These are phyloP conservation scores for Gambusia holbrooki DNA, from an alignment of 2,113 vertebrate species.

Conservation along the genomic window DNA sequence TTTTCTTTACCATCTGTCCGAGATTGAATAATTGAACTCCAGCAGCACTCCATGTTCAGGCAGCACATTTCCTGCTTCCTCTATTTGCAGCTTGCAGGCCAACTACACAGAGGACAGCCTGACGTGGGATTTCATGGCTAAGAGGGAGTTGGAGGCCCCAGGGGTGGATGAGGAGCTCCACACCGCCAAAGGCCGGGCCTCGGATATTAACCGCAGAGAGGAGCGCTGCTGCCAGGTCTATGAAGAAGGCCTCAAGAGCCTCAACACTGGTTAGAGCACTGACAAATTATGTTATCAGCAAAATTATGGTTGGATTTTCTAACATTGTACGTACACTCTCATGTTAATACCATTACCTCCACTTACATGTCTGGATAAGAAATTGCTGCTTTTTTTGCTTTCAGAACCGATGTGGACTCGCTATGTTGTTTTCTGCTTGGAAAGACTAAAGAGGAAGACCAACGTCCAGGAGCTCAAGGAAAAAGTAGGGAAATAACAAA, in stretches of 20 bases:
- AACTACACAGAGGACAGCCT: conserved; percentile 81
- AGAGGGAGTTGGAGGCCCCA: conserved; percentile 83
- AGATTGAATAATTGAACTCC: background rate
- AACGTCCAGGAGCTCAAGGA: conserved; percentile 85
- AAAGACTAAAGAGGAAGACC: conserved; percentile 89
- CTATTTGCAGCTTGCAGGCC: conserved; percentile 83
- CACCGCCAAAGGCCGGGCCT: conserved; percentile 80
- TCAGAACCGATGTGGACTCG: conserved; percentile 92
- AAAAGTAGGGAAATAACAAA: conserved; percentile 75
- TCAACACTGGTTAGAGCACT: conserved; percentile 83
- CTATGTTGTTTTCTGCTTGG: conserved; percentile 88
- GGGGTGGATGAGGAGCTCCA: conserved; percentile 62
- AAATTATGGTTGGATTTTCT: background rate
- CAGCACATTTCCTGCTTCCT: too few species aligned
- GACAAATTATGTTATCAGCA: background rate
- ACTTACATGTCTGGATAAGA: background rate
- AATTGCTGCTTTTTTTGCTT: conserved; percentile 19
- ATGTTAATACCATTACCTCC: background rate
- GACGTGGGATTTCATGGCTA: conserved; percentile 93
- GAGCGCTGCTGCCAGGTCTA: conserved; percentile 88
- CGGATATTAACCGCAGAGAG: conserved; percentile 81
- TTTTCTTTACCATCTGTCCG: background rate
- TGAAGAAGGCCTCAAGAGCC: conserved; percentile 86
- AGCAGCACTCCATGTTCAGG: background rate
- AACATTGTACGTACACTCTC: background rate